Base-by-base conservation (phyloP, 2,888 invertebrate species). In the Epicampocera succincta region DNA sequence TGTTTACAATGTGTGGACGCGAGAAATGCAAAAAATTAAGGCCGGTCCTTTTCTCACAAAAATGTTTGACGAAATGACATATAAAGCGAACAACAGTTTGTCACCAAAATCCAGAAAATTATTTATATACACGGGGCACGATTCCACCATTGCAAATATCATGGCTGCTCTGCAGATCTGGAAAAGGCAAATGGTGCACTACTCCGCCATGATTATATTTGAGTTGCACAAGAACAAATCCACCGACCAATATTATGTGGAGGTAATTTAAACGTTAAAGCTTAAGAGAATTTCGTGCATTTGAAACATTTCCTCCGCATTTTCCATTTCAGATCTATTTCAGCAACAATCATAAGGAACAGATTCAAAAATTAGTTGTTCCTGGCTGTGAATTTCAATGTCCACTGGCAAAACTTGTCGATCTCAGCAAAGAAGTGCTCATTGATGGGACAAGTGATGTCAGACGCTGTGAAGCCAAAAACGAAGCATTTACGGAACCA, bases 111-210 rank as follows among this genome's bases (percentile, higher is more conserved):
- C 89, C 3, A 90, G 92, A 12, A 94, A 94, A 88, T 91, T 94
- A 74, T 93, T 92, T 84, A 91, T 94, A 74, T 95, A 94, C 86
- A 92, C 94, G 0, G 95, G 94, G 0, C 96, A 96, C 87, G 96
- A 96, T 88, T 93, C 94, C 0, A 95, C 95, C 0, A 91, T 96
- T 5, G 93, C 93, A 0, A 94, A 94, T 85, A 88, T 96, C 54
- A 88, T 96, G 66, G 90, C 93, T 21, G 92, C 94, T 0, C 88
- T 96, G 44, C 92, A 93, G 52, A 91, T 95, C 5, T 96, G 94
- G 93, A 93, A 94, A 77, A 90, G 91, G 8, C 93, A 94, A 87
- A 63, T 94, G 83, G 95, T 95, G 0, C 92, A 92, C 19, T 95
- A 94, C 86, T 93, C 93, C 25, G 92, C 93, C 13, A 93, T 94